A percentile compares a stretch with the other conserved stretches of the same genome.
phyloP scores from a whole-genome alignment of 2,113 vertebrate species.

The Notarius quadriscutis region DNA sequence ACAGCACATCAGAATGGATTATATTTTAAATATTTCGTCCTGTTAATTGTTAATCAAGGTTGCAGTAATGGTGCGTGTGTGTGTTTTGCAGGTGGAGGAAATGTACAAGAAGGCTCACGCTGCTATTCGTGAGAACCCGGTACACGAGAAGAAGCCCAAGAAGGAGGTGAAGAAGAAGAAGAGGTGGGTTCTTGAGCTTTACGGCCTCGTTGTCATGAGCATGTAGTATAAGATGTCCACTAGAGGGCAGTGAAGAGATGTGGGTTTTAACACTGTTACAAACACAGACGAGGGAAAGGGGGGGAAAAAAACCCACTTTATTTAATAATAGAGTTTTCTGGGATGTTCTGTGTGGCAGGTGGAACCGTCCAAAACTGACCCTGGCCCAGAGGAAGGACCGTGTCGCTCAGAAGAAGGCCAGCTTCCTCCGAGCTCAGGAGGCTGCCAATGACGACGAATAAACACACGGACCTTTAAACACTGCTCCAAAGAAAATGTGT shows the following conservation, averaged over 20 bases:
- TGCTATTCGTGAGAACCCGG: conserved; percentile 90
- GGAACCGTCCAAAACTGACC: conserved; percentile 96
- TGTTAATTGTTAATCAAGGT: neutral
- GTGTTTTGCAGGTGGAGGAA: conserved; percentile 83
- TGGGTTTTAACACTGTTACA: neutral
- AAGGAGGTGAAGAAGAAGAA: conserved; percentile 98
- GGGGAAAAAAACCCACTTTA: no score
- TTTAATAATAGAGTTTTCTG: neutral
- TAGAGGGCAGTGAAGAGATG: neutral
- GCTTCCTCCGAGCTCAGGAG: conserved; percentile 92
- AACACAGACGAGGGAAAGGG: neutral
- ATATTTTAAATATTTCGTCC: neutral
- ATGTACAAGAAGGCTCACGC: conserved; percentile 97
- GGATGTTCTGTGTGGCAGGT: conserved; percentile 69
- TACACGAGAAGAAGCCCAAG: conserved; percentile 95
- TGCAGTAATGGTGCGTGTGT: neutral
- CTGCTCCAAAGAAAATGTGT: conserved; percentile 36
- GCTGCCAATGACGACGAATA: conserved; percentile 77
- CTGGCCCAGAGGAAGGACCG: conserved; percentile 95
- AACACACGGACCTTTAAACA: conserved; percentile 45
- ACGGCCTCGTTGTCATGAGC: no score
- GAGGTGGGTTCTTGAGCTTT: conserved; percentile 75
- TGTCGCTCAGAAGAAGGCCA: conserved; percentile 98
- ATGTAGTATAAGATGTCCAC: neutral
- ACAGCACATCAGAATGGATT: neutral